Conservation (phyloP, 2,797 vertebrate species). For the Aulostomus chinensis region DNA sequence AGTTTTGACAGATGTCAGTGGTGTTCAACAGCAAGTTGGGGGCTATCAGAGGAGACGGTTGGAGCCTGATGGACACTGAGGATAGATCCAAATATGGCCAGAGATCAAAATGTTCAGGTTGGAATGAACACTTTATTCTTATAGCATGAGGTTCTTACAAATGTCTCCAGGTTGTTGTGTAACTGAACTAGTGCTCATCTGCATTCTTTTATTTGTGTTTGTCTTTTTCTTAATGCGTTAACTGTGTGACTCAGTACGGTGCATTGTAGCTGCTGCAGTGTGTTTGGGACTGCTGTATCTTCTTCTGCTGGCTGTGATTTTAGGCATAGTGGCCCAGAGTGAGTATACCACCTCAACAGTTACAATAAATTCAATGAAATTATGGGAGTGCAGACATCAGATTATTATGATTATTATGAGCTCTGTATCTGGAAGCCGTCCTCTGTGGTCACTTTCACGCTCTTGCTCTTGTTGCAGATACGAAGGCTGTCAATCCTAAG, state of each 20-base stretch:
- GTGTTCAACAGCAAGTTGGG: not conserved
- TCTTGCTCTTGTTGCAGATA: constrained; percentile 18
- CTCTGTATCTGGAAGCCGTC: not conserved
- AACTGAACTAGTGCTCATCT: not conserved
- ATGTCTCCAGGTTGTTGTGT: too few species aligned
- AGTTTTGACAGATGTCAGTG: constrained; percentile 22
- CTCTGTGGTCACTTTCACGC: not conserved
- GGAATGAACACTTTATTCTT: not conserved
- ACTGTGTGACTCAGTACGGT: constrained; percentile 11
- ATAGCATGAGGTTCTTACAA: too few species aligned
- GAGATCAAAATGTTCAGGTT: constrained; percentile 5
- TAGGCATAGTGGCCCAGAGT: constrained; percentile 27
- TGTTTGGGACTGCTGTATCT: constrained; percentile 23
- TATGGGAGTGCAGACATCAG: not conserved
- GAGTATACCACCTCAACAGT: constrained; percentile 16
- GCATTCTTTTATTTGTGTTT: constrained; percentile 4
- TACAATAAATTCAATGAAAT: not conserved
- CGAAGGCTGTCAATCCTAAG: not conserved
- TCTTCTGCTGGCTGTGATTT: constrained; percentile 33
- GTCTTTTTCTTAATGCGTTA: too few species aligned
- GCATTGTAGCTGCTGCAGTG: constrained; percentile 9
- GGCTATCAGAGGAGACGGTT: not conserved
- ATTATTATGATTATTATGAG: not conserved
- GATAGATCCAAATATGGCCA: not conserved
- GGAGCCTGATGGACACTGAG: not conserved